These are phyloP conservation scores for Thymelicus acteon DNA, from an alignment of 2,888 invertebrate species.

Conservation along the genomic window DNA sequence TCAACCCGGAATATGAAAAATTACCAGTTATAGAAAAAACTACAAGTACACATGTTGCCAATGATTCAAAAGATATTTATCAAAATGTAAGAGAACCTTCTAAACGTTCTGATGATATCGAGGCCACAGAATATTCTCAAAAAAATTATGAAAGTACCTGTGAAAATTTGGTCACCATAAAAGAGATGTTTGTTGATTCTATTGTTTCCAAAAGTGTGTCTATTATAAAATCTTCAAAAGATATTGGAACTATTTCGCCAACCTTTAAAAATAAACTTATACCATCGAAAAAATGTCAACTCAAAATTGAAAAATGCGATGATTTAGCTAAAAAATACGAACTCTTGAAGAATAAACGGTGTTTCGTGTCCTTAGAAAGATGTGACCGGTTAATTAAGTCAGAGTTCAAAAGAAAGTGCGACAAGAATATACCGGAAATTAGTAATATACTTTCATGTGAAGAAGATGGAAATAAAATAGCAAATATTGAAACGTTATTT, in stretches of 20 bases:
- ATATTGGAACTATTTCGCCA: not conserved
- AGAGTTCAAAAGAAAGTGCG: not conserved
- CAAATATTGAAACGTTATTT: constrained; percentile 17
- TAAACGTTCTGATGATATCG: no score
- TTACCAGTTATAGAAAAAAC: not conserved
- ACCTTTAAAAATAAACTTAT: not conserved
- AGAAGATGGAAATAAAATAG: not conserved
- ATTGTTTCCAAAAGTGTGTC: not conserved
- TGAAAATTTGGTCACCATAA: not conserved
- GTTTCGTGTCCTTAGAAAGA: constrained; percentile 56
- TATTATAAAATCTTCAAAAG: not conserved
- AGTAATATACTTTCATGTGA: not conserved
- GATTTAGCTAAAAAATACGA: constrained; percentile 54
- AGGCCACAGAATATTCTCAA: not conserved
- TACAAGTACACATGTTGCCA: no score
- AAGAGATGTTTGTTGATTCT: not conserved
- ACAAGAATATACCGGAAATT: not conserved
- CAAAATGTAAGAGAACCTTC: no score
- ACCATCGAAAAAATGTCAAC: constrained; percentile 47
- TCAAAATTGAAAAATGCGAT: constrained; percentile 60
- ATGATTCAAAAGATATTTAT: no score
- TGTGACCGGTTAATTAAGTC: constrained; percentile 51
- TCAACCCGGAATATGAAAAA: not conserved
- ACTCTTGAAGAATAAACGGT: constrained; percentile 50
- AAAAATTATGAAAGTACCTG: not conserved